Base-by-base conservation (phyloP, 2,888 invertebrate species). In the Endomychus coccineus region DNA sequence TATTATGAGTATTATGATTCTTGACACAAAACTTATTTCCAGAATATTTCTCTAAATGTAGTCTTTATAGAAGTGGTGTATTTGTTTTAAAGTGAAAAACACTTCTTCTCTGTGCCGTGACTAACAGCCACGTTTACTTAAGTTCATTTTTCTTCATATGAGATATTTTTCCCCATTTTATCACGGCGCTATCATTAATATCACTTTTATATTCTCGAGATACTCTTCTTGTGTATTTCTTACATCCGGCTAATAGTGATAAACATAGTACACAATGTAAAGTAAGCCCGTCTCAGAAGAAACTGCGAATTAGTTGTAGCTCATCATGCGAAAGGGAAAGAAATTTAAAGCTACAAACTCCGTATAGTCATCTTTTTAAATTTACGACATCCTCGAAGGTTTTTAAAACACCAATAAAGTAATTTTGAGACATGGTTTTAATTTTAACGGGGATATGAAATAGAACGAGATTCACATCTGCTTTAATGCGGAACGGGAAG, bases 161-260 rank as follows among this genome's bases (percentile, higher is more conserved):
- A 47, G 51, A 28, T 23, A 15, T 56, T 52, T 53, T 55, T 50
- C 48, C 46, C 47, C 57, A 55, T 55, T 61, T 59, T 61, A 62
- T 62, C 61, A 61, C 58, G 52, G 52, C 47, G 56, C 56, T 52
- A 64, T 65, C 66, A 65, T 66, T 66, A 66, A 66, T 66, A 64
- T 66, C 65, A 66, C 66, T 66, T 66, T 65, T 65, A 64, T 64
- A 62, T 63, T 60, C 63, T 63, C 63, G 53, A 63, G 62, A 62
- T 63, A 58, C 61, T 55, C 58, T 59, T 53, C 59, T 61, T 65
- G 61, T 62, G 60, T 61, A 61, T 61, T 62, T 60, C 59, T 56
- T 62, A 58, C 61, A 60, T 59, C 56, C 55, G 51, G 51, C 59
- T 66, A 66, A 66, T 66, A 64, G 64, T 64, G 64, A 66, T 65